These are phyloP conservation scores for Aptenodytes forsteri DNA, from an alignment of 2,113 vertebrate genomes.

Conservation along the genomic window DNA sequence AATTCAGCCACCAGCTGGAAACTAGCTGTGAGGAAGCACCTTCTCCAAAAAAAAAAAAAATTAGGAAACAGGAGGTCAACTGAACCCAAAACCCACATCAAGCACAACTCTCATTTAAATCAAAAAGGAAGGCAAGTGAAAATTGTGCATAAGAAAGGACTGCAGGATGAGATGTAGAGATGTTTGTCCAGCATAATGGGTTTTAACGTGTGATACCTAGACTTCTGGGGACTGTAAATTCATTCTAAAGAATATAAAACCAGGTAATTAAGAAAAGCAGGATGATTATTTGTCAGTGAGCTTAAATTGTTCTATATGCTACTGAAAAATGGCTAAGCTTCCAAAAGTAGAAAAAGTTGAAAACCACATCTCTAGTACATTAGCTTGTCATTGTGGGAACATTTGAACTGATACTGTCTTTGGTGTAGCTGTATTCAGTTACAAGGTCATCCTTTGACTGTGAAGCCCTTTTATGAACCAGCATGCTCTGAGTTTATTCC, in stretches of 20 bases:
- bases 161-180: neutral
- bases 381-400: neutral
- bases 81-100: neutral
- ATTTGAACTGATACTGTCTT: neutral
- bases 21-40: neutral
- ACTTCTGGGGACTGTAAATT: neutral
- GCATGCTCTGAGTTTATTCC: neutral
- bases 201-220: neutral
- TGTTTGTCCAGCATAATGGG: neutral
- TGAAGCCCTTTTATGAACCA: neutral
- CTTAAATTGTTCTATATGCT: neutral
- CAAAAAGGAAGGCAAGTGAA: neutral
- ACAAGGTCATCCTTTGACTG: neutral
- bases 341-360: neutral
- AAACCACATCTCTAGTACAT: neutral
- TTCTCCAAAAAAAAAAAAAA: neutral
- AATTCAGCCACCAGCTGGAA: neutral
- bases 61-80: neutral
- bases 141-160: neutral
- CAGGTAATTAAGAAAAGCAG: neutral
- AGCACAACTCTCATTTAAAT: neutral
- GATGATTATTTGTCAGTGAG: neutral
- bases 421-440: neutral
- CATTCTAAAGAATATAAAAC: neutral
- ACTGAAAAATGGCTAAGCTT: neutral